A percentile compares a stretch with the other conserved stretches of the same genome.
These are phyloP conservation scores for Drosophila niveifrons DNA, from an alignment of 2,888 invertebrate genomes.

Conservation along the genomic window DNA sequence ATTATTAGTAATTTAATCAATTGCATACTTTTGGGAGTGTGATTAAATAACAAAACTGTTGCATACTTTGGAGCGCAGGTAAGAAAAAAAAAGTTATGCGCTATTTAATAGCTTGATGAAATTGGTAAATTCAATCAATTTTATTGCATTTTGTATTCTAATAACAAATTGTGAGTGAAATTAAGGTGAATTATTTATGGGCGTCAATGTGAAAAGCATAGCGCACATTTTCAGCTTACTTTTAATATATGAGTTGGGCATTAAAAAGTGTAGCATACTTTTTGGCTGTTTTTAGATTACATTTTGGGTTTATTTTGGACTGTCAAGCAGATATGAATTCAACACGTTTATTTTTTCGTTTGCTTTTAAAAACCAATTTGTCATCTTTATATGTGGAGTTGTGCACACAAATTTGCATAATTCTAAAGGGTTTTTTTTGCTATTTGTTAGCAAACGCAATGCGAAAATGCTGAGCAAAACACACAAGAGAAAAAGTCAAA, in stretches of 20 bases:
- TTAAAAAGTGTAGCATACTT: conserved; percentile 2
- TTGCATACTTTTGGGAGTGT: conserved; percentile 10
- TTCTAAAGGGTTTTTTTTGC: conserved; percentile 16
- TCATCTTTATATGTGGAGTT: neutral
- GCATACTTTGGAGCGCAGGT: conserved; percentile 7
- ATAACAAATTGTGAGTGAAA: too few relatives aligned
- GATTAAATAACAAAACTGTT: neutral
- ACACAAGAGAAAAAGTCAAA: conserved; percentile 28
- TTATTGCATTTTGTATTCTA: neutral
- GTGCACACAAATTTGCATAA: conserved; percentile 12
- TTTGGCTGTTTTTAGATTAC: neutral
- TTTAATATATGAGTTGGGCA: too few relatives aligned
- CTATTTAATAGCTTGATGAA: neutral
- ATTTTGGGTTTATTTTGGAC: too few relatives aligned
- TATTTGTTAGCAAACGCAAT: conserved; percentile 4
- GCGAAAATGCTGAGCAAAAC: conserved; percentile 64
- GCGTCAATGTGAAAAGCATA: too few relatives aligned
- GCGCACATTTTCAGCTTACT: too few relatives aligned
- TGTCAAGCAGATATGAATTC: too few relatives aligned
- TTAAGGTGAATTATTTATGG: too few relatives aligned
- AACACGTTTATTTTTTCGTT: too few relatives aligned
- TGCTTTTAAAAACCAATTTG: neutral
- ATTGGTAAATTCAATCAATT: too few relatives aligned
- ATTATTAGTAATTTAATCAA: neutral
- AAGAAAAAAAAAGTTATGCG: too few relatives aligned